Conservation (phyloP, 2,888 invertebrate genomes). For the Chymomyza amoena region DNA sequence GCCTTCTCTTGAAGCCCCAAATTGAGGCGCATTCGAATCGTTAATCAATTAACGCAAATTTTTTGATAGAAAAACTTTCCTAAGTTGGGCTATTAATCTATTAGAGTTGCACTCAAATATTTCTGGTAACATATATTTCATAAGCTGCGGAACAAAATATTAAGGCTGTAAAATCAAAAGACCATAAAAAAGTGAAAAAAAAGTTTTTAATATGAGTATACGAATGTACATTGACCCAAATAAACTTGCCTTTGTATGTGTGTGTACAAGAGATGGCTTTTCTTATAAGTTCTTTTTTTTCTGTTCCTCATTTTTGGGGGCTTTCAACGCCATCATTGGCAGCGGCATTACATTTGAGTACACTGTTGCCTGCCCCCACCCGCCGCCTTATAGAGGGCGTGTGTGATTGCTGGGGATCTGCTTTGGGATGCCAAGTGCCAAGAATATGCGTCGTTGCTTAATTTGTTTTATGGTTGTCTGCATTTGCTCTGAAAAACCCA, state of each 20-base stretch:
- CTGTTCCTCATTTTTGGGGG: background rate
- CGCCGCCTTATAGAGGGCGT: background rate
- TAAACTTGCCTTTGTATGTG: constrained; percentile 2
- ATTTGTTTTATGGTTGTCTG: constrained; percentile 39
- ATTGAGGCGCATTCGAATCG: background rate
- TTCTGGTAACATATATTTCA: background rate
- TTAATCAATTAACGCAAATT: background rate
- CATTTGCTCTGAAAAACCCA: background rate
- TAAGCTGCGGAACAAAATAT: background rate
- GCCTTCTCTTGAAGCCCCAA: background rate
- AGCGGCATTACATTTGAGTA: constrained; percentile 25
- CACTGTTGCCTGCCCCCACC: constrained; percentile 29
- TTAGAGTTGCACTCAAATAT: background rate
- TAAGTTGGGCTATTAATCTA: background rate
- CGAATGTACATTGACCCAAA: constrained; percentile 39
- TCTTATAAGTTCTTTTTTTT: constrained; percentile 2
- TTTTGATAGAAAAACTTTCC: background rate
- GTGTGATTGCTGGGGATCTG: background rate
- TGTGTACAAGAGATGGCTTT: constrained; percentile 3
- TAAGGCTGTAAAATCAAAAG: constrained; percentile 13
- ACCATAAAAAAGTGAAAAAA: constrained; percentile 5
- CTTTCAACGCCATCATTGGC: constrained; percentile 18
- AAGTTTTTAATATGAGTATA: constrained; percentile 8
- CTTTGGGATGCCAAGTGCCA: constrained; percentile 54
- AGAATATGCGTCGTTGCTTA: constrained; percentile 70